Percentiles rank a stretch among this genome's conserved stretches.
Conservation (phyloP, 2,113 vertebrate genomes). For the Andinoacara biseriatus region DNA sequence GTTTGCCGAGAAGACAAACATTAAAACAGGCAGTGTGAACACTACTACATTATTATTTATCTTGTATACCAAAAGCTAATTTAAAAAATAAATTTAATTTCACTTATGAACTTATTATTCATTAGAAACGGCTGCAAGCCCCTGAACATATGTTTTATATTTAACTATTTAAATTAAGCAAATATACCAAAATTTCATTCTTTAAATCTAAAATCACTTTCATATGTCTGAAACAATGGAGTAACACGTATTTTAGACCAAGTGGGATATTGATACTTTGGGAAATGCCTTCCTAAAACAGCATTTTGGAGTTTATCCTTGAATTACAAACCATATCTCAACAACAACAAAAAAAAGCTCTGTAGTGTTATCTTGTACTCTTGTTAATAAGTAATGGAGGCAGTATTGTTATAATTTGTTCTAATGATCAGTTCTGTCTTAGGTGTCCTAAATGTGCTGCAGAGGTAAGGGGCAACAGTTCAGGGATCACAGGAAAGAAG, state of each 20-base stretch:
- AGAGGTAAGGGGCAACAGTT: background rate
- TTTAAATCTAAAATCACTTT: background rate
- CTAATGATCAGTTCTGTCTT: background rate
- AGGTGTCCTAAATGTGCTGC: background rate
- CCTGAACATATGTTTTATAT: background rate
- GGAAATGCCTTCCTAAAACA: background rate
- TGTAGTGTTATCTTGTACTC: background rate
- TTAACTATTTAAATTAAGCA: background rate
- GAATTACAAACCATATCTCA: background rate
- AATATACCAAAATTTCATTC: no score
- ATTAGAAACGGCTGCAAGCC: background rate
- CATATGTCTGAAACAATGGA: background rate
- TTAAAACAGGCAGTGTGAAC: background rate
- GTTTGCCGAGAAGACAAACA: no score
- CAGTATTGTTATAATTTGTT: background rate
- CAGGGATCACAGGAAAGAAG: slow-evolving; percentile 11
- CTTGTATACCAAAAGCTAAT: background rate
- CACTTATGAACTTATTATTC: background rate
- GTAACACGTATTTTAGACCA: background rate
- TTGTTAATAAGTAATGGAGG: background rate
- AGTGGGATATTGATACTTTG: background rate
- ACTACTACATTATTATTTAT: background rate
- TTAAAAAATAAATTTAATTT: background rate
- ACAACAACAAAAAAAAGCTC: background rate
- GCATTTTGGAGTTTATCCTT: background rate